A percentile compares a stretch with the other conserved stretches of the same genome.
Evolutionary conservation across 2,888 invertebrate species (phyloP).

Genomic region (Bombylius discolor): DNA sequence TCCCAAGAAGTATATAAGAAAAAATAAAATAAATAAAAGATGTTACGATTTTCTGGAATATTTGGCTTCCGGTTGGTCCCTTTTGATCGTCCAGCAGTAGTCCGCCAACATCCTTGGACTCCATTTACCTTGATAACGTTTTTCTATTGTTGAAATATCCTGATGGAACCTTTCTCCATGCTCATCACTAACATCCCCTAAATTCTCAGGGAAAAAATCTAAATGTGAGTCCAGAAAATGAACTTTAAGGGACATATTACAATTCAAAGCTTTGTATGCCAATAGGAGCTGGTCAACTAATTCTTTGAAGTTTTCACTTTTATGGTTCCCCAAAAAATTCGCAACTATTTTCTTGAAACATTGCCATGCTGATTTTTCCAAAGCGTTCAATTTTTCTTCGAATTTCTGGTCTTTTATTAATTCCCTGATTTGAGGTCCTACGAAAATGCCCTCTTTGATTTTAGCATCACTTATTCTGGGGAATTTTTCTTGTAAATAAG

Average conservation of each 20-base stretch:
- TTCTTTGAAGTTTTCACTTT: constrained; percentile 9
- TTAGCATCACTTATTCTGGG: too few relatives aligned
- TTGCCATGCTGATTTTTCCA: constrained; percentile 10
- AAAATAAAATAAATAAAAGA: too few relatives aligned
- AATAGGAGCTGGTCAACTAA: constrained; percentile 10
- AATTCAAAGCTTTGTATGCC: constrained; percentile 10
- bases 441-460: too few relatives aligned
- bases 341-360: constrained; percentile 3
- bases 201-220: constrained; percentile 27
- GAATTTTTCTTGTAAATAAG: too few relatives aligned
- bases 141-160: constrained; percentile 24
- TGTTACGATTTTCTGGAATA: not conserved
- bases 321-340: constrained; percentile 13
- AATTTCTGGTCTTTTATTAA: constrained; percentile 1
- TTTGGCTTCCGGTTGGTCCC: not conserved
- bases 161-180: constrained; percentile 30
- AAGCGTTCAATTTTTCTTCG: constrained; percentile 5
- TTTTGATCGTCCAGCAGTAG: constrained; percentile 21
- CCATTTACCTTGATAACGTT: constrained; percentile 23
- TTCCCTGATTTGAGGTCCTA: too few relatives aligned
- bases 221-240: constrained; percentile 27
- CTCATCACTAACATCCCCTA: constrained; percentile 25
- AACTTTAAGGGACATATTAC: constrained; percentile 26
- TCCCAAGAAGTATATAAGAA: too few relatives aligned
- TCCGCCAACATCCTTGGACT: constrained; percentile 24